Evolutionary conservation across 1,140 invertebrate genomes (phyloP).

Genomic region (Lepidostoma basale): DNA sequence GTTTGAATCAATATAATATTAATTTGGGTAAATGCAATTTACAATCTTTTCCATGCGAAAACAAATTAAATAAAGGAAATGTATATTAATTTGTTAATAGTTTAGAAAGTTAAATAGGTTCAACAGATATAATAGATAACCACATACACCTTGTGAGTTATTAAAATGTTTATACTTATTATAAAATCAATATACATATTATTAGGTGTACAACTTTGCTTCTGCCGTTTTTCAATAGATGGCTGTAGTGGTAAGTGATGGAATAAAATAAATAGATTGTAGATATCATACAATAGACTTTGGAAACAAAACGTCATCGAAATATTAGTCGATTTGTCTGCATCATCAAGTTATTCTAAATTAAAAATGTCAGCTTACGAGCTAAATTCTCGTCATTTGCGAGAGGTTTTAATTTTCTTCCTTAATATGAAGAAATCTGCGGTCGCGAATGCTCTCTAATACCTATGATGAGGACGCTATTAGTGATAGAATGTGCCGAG

Average conservation of each 20-base stretch:
- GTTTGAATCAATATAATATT: neutral
- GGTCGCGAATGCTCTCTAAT: neutral
- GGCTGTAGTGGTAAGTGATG: neutral
- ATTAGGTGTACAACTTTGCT: too few species aligned
- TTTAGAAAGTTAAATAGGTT: neutral
- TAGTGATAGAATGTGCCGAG: too few species aligned
- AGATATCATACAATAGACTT: too few species aligned
- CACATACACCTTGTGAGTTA: neutral
- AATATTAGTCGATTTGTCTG: neutral
- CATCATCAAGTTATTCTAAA: neutral
- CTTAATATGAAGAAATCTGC: neutral
- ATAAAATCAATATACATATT: neutral
- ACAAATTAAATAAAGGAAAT: too few species aligned
- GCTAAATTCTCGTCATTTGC: too few species aligned
- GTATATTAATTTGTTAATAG: neutral
- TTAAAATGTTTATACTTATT: neutral
- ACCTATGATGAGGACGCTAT: neutral
- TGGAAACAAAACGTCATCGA: too few species aligned
- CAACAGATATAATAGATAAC: neutral
- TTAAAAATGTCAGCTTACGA: neutral
- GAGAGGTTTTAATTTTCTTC: too few species aligned
- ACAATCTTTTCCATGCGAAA: neutral
- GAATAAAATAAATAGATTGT: neutral
- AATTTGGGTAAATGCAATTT: neutral
- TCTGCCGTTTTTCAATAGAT: too few species aligned